Evolutionary conservation across 2,888 invertebrate genomes (phyloP), one percentile per base, ranked within the genome.

Genomic region (Chymomyza procnemis): DNA sequence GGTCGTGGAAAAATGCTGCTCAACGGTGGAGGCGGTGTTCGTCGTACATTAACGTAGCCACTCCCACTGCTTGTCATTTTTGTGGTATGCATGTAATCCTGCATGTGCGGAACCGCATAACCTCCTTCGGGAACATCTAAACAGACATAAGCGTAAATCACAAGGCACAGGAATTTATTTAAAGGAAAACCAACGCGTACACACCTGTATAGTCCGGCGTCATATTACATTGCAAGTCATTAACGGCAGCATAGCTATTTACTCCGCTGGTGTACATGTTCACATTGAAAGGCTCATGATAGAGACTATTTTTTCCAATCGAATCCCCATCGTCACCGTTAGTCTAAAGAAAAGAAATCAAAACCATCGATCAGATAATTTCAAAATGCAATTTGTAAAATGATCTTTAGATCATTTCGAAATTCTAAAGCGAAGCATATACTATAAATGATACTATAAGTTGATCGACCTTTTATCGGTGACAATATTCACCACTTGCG

Each of bases 121-220:
- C 93, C 92, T 75, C 93, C 92, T 90, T 93, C 93, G 71, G 93
- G 92, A 74, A 93, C 92, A 89, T 93, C 93, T 93, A 90, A 69
- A 65, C 16, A 47, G 34, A 8, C 34, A 4, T 34, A 54, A 63
- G 48, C 19, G 60, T n/a, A n/a, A n/a, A n/a, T n/a, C n/a, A 55
- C 22, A 60, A 68, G 61, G 48, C 50, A 52, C 66, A 67, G 64
- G 64, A 80, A 85, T 85, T 71, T 87, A 87, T 84, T 84, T 80
- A 41, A 12, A 12, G 6, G 2, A 12, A 12, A 41, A 2, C 4
- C 9, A 41, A 12, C 4, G 55, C 41, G 67, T 78, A 88, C 89
- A 91, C 91, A 93, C 93, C 93, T 90, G 93, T 92, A 88, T 93
- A 93, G 89, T 93, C 93, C 69, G 93, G 92, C 87, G 93, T 92